Base-by-base conservation (phyloP, 2,888 invertebrate species). In the Phymatocera aterrima region DNA sequence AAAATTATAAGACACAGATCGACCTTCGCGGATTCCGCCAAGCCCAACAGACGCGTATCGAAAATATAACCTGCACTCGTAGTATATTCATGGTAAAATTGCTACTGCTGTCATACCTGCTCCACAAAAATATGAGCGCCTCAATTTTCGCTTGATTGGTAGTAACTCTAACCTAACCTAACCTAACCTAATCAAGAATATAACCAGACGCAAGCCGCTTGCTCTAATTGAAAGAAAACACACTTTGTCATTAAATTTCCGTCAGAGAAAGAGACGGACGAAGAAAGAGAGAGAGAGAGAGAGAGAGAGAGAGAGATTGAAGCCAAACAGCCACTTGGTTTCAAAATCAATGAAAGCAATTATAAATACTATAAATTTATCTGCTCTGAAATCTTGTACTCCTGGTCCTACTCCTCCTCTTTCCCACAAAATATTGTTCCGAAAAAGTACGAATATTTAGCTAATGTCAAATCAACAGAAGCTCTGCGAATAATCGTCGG, bases 151-250 rank as follows among this genome's bases (percentile, higher is more conserved):
- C 34, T 12, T 64, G 18, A 37, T 37, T 37, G 34, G 64, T 8
- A 64, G 34, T 21, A 18, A 10, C n/a, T 64, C 3, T 18, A 6
- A 10, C 3, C 18, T 61, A 18, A 46, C 10, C 10, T 34, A 37
- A 64, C 24, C 46, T 68, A 15, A 24, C 68, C n/a, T 8, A 64
- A 4, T 6, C 37, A 18, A 18, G 61, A 64, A 28, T 28, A 57
- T 57, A 40, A 40, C 12, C 28, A 28, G 37, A 40, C 21, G 37
- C 64, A 37, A n/a, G 5, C 18, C 10, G 34, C 61, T 18, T 24
- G 68, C n/a, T 68, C 37, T 70, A 48, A 70, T 31, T 31, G 72
- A 72, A 72, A 72, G 72, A 51, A 72, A 72, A 72, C 34, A 51
- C 18, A 72, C 51, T 51, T 43, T 72, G 43, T 72, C 51, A 72